phyloP scores from a whole-genome alignment of 2,113 vertebrate genomes.

The Cololabis saira region DNA sequence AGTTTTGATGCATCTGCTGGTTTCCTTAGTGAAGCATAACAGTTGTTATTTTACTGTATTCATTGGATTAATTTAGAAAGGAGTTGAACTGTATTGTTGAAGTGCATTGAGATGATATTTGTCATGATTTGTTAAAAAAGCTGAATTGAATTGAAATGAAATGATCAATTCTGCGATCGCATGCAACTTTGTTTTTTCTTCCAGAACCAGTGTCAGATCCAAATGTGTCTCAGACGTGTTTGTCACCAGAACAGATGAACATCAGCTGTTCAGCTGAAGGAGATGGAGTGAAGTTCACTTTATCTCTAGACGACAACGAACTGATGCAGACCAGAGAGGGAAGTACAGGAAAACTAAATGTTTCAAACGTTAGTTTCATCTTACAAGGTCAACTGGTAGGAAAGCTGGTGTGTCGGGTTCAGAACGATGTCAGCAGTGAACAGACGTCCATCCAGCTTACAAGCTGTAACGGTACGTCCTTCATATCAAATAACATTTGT shows the following conservation, averaged over 20 bases:
- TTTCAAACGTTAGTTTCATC: conserved; percentile 6
- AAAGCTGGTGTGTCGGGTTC: conserved; percentile 28
- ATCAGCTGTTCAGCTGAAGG: conserved; percentile 47
- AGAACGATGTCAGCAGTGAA: conserved; percentile 37
- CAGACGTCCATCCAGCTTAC: neutral
- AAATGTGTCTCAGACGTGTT: conserved; percentile 30
- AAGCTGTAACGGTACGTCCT: conserved; percentile 16
- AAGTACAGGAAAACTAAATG: neutral
- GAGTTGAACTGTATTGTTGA: too few relatives aligned
- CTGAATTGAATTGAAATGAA: too few relatives aligned
- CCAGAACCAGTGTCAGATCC: conserved; percentile 35
- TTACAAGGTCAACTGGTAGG: conserved; percentile 31
- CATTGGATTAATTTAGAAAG: too few relatives aligned
- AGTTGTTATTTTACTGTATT: too few relatives aligned
- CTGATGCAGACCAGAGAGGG: neutral
- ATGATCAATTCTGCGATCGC: too few relatives aligned
- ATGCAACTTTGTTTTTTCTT: neutral
- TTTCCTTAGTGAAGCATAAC: too few relatives aligned
- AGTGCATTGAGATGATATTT: too few relatives aligned
- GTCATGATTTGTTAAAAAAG: too few relatives aligned
- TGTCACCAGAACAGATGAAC: conserved; percentile 30
- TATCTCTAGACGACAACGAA: conserved; percentile 14
- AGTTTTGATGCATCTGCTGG: too few relatives aligned
- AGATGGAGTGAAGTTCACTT: conserved; percentile 26
- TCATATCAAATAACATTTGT: neutral